Percentiles rank a stretch among this genome's conserved stretches.
Evolutionary conservation across 2,888 invertebrate genomes (phyloP).

Genomic region (Brenthis ino): DNA sequence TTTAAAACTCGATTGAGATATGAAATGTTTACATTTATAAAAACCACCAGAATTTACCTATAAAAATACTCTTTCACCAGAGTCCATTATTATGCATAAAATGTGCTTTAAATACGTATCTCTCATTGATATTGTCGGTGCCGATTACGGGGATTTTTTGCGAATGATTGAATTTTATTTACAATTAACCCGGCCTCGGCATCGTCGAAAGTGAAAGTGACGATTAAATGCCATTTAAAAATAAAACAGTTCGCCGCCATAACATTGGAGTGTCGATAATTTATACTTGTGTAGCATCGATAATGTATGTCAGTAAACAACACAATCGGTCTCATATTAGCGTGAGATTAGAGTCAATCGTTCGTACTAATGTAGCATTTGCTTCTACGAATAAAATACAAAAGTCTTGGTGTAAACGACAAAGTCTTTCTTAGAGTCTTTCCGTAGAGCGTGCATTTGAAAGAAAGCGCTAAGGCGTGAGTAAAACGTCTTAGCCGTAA

Average conservation of each 20-base stretch:
- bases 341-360: slow-evolving; percentile 36
- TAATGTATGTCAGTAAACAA: slow-evolving; percentile 39
- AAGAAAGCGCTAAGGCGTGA: slow-evolving; percentile 54
- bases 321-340: slow-evolving; percentile 32
- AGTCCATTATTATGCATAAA: slow-evolving; percentile 52
- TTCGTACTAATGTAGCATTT: slow-evolving; percentile 19
- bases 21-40: slow-evolving; percentile 42
- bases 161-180: slow-evolving; percentile 82
- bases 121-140: slow-evolving; percentile 74
- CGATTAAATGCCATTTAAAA: slow-evolving; percentile 81
- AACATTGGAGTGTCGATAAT: slow-evolving; percentile 61
- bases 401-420: slow-evolving; percentile 1
- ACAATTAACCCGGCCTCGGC: slow-evolving; percentile 77
- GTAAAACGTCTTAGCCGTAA: slow-evolving; percentile 61
- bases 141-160: slow-evolving; percentile 78
- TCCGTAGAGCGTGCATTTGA: slow-evolving; percentile 2
- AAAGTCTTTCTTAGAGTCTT: slow-evolving; percentile 13
- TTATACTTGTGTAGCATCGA: slow-evolving; percentile 49
- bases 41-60: slow-evolving; percentile 42
- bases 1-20: slow-evolving; percentile 31
- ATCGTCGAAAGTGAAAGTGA: slow-evolving; percentile 75
- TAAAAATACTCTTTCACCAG: slow-evolving; percentile 46
- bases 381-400: slow-evolving; percentile 3
- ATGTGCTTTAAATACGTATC: slow-evolving; percentile 55
- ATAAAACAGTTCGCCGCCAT: slow-evolving; percentile 75